phyloP scores from a whole-genome alignment of 1,140 invertebrate genomes.

The Drosophila biarmipes region DNA sequence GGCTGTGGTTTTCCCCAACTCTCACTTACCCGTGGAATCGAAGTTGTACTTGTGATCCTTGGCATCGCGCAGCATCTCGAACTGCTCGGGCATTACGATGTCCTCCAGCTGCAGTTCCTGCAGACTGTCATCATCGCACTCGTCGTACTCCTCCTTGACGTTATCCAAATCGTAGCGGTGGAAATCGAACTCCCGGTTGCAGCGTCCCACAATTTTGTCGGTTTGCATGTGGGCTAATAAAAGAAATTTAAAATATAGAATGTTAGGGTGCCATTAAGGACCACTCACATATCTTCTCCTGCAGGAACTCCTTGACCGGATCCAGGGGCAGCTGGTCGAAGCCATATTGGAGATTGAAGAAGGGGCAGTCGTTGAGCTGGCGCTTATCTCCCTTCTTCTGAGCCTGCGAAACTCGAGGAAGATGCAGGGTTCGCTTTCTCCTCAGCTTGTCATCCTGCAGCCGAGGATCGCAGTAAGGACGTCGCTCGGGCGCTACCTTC shows the following conservation, averaged over 20 bases:
- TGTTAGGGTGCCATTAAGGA: accelerated
- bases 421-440: conserved; percentile 36
- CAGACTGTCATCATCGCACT: conserved; percentile 66
- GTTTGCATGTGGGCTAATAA: conserved; percentile 72
- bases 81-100: conserved; percentile 75
- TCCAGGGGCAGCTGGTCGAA: conserved; percentile 80
- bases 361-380: conserved; percentile 78
- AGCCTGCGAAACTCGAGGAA: not conserved
- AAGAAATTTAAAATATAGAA: not conserved
- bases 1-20: conserved; percentile 9
- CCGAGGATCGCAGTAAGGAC: conserved; percentile 64
- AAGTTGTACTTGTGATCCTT: conserved; percentile 68
- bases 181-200: conserved; percentile 76
- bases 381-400: conserved; percentile 48
- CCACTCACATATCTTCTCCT: conserved; percentile 76
- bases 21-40: conserved; percentile 58
- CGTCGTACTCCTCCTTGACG: conserved; percentile 46
- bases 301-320: conserved; percentile 69
- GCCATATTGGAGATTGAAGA: conserved; percentile 66
- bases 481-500: conserved; percentile 60
- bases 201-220: conserved; percentile 67
- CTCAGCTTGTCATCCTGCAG: conserved; percentile 49
- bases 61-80: conserved; percentile 66
- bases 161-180: conserved; percentile 60
- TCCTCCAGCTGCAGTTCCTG: conserved; percentile 55